These are phyloP conservation scores for Podocnemis expansa DNA, from an alignment of 2,113 vertebrate genomes.

Conservation along the genomic window DNA sequence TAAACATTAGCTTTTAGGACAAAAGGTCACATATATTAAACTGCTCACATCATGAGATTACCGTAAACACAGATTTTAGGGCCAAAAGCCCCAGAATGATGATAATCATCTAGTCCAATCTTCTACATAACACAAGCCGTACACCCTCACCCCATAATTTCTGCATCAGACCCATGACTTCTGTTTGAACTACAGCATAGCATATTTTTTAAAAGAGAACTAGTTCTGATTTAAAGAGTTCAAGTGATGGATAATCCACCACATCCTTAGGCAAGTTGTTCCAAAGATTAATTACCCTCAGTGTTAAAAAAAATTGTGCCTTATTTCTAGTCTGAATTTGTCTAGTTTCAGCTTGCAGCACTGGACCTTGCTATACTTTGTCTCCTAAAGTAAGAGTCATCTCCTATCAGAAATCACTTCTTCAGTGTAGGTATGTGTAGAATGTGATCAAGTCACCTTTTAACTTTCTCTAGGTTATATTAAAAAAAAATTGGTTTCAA, in stretches of 20 bases:
- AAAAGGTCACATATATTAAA: neutral
- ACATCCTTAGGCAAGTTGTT: neutral
- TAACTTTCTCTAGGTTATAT: neutral
- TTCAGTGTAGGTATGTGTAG: neutral
- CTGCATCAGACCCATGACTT: neutral
- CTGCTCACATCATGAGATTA: neutral
- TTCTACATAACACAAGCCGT: neutral
- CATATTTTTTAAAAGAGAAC: neutral
- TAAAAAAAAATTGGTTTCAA: neutral
- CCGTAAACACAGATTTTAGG: neutral
- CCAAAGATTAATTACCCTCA: neutral
- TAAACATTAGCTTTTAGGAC: neutral
- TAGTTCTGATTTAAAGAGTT: neutral
- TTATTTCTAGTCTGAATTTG: neutral
- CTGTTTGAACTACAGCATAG: neutral
- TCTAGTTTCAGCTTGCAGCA: neutral
- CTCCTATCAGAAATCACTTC: neutral
- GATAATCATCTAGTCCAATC: neutral
- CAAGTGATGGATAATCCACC: neutral
- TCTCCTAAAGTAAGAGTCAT: neutral
- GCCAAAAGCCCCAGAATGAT: neutral
- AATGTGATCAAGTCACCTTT: neutral
- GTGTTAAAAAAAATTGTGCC: neutral
- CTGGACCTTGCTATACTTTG: neutral
- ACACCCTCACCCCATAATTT: neutral